Conservation (phyloP, 2,888 invertebrate species). For the Drosophila acutilabella region DNA sequence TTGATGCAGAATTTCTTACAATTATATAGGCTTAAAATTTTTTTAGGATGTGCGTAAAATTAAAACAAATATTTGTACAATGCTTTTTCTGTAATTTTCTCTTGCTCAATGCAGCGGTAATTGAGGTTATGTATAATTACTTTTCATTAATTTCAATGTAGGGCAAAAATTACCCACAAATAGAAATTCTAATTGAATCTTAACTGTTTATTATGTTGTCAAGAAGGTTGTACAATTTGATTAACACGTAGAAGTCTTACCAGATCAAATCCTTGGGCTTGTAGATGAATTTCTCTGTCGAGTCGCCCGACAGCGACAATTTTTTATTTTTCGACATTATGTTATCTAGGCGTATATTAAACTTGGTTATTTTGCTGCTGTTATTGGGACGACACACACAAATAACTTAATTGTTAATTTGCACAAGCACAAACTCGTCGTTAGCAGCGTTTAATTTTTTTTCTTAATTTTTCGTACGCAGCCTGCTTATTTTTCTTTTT, state of each 20-base stretch:
- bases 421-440: slow-evolving; percentile 41
- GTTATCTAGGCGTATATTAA: slow-evolving; percentile 81
- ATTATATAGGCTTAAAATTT: background rate
- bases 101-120: slow-evolving; percentile 47
- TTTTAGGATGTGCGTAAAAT: slow-evolving; percentile 9
- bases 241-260: slow-evolving; percentile 63
- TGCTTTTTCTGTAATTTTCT: slow-evolving; percentile 37
- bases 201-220: slow-evolving; percentile 4
- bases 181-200: slow-evolving; percentile 1
- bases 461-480: slow-evolving; percentile 57
- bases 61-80: slow-evolving; percentile 47
- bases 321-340: slow-evolving; percentile 84
- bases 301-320: slow-evolving; percentile 80
- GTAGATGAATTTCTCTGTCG: slow-evolving; percentile 80
- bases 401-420: slow-evolving; percentile 27
- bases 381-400: slow-evolving; percentile 49
- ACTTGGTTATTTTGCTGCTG: slow-evolving; percentile 82
- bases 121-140: slow-evolving; percentile 67
- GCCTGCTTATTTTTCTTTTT: slow-evolving; percentile 60
- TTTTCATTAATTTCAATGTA: slow-evolving; percentile 13
- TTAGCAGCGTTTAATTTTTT: slow-evolving; percentile 46
- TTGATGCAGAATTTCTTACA: background rate
- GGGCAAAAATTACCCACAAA: slow-evolving; percentile 17
- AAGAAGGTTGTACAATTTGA: slow-evolving; percentile 12
- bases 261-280: slow-evolving; percentile 84